Base-by-base conservation (phyloP, 2,797 vertebrate species). In the Odontamblyopus lacepedii region DNA sequence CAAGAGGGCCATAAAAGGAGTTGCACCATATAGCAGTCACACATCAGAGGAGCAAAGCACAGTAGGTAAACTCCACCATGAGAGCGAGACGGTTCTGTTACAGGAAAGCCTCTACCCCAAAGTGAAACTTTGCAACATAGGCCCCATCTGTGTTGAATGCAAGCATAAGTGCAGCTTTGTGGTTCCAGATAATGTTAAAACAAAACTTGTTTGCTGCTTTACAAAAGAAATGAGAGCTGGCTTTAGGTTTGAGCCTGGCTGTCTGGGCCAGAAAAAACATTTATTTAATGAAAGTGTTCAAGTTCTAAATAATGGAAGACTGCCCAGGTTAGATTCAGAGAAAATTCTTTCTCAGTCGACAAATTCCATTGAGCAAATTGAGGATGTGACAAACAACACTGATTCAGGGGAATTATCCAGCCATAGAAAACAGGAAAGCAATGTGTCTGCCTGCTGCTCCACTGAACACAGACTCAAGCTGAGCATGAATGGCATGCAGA, bases 101-200 rank as follows among this genome's bases (percentile, higher is more conserved):
- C 55, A 57, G 81, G 80, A 69, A 78, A 48, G 32, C 72, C 50
- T 80, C 44, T 67, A 85, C 63, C 89, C 88, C 1, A 83, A 73
- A 63, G 89, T 94, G 78, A 86, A 35, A 0, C 90, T 93, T 63
- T 94, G 91, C 63, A 84, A 94, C 30, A 23, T 94, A 60, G 78
- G 84, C 63, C 70, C 77, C 76, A 83, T 73, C 48, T 89, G 74
- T 81, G 69, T 85, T 0, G n/a, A 69, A 30, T 80, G 79, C 67
- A 69, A 75, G 61, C 82, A 76, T 13, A 38, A 79, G 35, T 90
- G 87, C 72, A 73, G 82, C 27, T 91, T 79, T 41, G n/a, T 79
- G 63, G 79, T 93, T 70, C 86, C 91, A 0, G 64, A 82, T 23
- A 18, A 55, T 70, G 79, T 91, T 63, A 80, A 84, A 62, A 75